phyloP scores from a whole-genome alignment of 2,797 vertebrate species.

The Poecilia velifera region DNA sequence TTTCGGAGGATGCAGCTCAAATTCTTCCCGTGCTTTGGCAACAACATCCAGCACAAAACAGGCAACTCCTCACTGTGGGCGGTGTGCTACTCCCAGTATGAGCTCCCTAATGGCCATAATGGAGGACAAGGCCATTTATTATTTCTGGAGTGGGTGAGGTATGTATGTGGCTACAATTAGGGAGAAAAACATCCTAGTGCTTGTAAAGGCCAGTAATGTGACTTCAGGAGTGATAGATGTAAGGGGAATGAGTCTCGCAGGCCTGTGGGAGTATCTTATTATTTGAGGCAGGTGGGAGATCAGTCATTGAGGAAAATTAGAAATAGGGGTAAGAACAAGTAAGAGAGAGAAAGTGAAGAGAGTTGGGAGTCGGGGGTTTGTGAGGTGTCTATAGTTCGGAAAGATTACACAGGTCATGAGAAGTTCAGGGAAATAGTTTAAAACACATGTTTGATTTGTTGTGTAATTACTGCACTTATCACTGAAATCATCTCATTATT shows the following conservation, averaged over 20 bases:
- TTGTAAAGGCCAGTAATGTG: conserved; percentile 83
- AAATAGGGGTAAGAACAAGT: conserved; percentile 42
- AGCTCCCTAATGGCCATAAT: conserved; percentile 80
- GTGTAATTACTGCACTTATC: background rate
- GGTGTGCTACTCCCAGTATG: conserved; percentile 72
- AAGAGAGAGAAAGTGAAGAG: conserved; percentile 32
- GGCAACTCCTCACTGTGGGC: conserved; percentile 68
- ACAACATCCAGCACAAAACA: conserved; percentile 59
- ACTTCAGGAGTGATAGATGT: conserved; percentile 80
- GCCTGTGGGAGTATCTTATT: conserved; percentile 81
- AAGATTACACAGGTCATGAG: conserved; percentile 10
- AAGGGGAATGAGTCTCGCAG: conserved; percentile 74
- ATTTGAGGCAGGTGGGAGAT: conserved; percentile 76
- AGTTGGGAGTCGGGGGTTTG: conserved; percentile 3
- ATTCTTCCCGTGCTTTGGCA: conserved; percentile 61
- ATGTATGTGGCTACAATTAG: conserved; percentile 83
- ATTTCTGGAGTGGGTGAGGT: conserved; percentile 69
- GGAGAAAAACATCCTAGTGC: conserved; percentile 78
- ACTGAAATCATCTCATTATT: background rate
- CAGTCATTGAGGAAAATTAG: conserved; percentile 80
- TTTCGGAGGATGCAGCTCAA: conserved; percentile 49
- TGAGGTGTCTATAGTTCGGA: conserved; percentile 22
- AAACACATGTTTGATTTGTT: conserved; percentile 10
- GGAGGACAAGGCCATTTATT: conserved; percentile 83
- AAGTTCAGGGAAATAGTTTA: conserved; percentile 11